Evolutionary conservation across 2,888 invertebrate genomes (phyloP).

Genomic region (Empis stercorea): DNA sequence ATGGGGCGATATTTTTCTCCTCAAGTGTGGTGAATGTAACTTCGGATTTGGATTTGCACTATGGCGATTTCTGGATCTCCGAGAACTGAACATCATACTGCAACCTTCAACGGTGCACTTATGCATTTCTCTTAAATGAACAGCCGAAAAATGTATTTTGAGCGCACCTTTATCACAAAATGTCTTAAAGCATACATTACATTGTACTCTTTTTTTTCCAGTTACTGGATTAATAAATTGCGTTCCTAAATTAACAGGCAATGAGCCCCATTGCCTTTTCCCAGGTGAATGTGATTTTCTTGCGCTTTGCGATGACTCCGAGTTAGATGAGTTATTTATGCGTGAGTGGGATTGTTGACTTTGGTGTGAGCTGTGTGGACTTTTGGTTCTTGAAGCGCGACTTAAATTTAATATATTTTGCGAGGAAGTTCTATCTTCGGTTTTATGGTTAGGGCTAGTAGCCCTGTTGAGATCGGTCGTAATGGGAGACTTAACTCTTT

Average conservation of each 20-base stretch:
- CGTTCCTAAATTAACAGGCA: constrained; percentile 72
- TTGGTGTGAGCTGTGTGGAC: constrained; percentile 18
- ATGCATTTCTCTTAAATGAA: constrained; percentile 98
- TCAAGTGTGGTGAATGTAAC: constrained; percentile 85
- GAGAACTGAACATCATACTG: constrained; percentile 98
- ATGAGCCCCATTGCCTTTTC: constrained; percentile 67
- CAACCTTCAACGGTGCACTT: constrained; percentile 98
- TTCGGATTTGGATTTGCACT: constrained; percentile 98
- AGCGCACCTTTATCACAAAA: constrained; percentile 99
- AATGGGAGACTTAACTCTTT: constrained; percentile 20
- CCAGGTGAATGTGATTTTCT: constrained; percentile 39
- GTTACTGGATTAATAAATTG: constrained; percentile 86
- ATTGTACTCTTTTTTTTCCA: constrained; percentile 93
- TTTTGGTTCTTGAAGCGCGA: constrained; percentile 33
- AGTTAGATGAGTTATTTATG: background rate
- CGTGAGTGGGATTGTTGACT: constrained; percentile 15
- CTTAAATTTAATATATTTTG: constrained; percentile 52
- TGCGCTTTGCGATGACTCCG: constrained; percentile 8
- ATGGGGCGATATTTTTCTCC: constrained; percentile 88
- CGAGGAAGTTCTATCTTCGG: constrained; percentile 34
- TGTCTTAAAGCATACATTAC: constrained; percentile 95
- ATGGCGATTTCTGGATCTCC: constrained; percentile 89
- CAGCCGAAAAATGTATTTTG: constrained; percentile 98
- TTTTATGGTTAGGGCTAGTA: constrained; percentile 24
- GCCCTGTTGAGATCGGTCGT: constrained; percentile 19